These are phyloP conservation scores for Lochmaea capreae DNA, from an alignment of 2,888 invertebrate species.

Conservation along the genomic window DNA sequence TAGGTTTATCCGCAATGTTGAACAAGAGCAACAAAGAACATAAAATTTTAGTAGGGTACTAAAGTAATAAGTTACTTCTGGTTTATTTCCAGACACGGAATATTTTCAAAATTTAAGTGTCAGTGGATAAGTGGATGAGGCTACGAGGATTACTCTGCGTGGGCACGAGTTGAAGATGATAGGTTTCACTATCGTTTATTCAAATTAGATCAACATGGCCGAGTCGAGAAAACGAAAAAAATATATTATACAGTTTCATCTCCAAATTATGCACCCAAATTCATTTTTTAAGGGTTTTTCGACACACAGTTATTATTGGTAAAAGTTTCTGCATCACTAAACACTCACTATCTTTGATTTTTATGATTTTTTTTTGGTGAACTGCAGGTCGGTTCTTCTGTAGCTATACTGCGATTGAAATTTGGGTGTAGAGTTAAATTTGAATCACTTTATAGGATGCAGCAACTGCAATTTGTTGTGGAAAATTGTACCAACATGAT, in stretches of 20 bases:
- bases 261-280: not conserved
- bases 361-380: too few species aligned
- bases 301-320: too few species aligned
- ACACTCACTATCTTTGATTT: too few species aligned
- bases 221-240: not conserved
- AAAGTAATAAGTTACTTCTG: constrained; percentile 36
- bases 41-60: constrained; percentile 40
- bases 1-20: not conserved
- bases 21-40: constrained; percentile 29
- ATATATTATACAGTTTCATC: not conserved
- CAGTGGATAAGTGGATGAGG: constrained; percentile 23
- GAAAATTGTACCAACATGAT: too few species aligned
- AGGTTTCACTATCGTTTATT: constrained; percentile 6
- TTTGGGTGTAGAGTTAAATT: too few species aligned
- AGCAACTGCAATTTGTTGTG: too few species aligned
- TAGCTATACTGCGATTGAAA: too few species aligned
- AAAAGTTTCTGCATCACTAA: too few species aligned
- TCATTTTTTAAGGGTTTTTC: not conserved
- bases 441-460: too few species aligned
- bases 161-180: constrained; percentile 16
- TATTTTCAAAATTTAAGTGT: constrained; percentile 37
- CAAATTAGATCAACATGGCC: not conserved
- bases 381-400: too few species aligned
- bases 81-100: constrained; percentile 32
- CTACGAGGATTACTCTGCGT: constrained; percentile 9